phyloP scores from a whole-genome alignment of 53 echinoderm and acorn worm species.

The Mesocentrotus franciscanus region DNA sequence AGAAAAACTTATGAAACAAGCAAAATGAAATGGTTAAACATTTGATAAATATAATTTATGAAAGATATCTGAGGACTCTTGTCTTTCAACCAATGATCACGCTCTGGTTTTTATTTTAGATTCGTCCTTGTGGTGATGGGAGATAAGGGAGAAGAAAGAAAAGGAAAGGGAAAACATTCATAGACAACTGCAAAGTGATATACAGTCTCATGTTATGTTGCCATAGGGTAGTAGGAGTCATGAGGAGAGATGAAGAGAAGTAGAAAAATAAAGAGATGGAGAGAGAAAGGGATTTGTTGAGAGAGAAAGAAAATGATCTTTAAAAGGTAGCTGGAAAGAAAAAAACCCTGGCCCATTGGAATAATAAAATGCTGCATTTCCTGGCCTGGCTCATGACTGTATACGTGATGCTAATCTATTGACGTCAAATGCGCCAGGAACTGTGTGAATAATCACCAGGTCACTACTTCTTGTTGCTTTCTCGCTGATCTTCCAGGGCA shows the following conservation, averaged over 20 bases:
- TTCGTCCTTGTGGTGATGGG: constrained; percentile 43
- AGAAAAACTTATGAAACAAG: background rate
- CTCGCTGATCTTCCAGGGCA: constrained; percentile 32
- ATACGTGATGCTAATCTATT: constrained; percentile 50
- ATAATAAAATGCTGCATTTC: constrained; percentile 51
- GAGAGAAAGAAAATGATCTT: background rate
- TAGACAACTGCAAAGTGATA: background rate
- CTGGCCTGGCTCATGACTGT: constrained; percentile 51
- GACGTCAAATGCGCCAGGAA: constrained; percentile 63
- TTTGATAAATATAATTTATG: background rate
- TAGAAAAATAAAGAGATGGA: background rate
- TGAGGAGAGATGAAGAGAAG: background rate
- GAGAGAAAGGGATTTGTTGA: background rate
- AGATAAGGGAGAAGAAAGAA: constrained; percentile 45
- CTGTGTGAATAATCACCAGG: constrained; percentile 53
- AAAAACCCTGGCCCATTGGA: constrained; percentile 18
- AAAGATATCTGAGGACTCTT: background rate
- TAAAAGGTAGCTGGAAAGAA: background rate
- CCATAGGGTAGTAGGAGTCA: background rate
- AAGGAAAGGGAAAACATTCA: constrained; percentile 47
- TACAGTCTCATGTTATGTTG: background rate
- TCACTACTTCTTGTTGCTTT: constrained; percentile 10
- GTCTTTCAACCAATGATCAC: constrained; percentile 13
- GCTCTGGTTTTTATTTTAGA: constrained; percentile 40
- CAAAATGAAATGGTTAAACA: background rate